Evolutionary conservation across 2,113 vertebrate genomes (phyloP), one percentile per base, ranked within the genome.

Genomic region (Leucopsar rothschildi): DNA sequence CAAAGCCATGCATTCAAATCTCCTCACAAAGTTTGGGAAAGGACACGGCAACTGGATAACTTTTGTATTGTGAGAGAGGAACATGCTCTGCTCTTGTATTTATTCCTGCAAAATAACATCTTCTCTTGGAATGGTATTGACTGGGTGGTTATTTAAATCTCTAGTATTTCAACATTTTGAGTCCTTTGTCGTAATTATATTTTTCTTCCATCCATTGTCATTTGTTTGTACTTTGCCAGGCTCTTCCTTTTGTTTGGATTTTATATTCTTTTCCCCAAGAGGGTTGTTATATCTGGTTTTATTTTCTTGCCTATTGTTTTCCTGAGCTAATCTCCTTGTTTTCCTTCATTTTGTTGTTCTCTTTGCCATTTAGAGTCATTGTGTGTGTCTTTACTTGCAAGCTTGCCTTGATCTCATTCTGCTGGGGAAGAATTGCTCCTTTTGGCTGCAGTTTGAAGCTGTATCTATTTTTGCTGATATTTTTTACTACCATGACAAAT

Each of bases 291-390:
- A 88, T 66, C 39, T 64, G 68, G 12, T 47, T 94, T 94, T 82
- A 88, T 94, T 94, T 92, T 49, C 75, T 81, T 28, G 23, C 63
- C 63, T 70, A 14, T 70, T 91, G 47, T 94, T 95, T 95, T 66
- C 39, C 61, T 70, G 71, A 90, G 55, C 31, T 92, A 86, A 85
- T 90, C 65, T 92, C 61, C 49, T 83, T 95, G 63, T 82, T 95
- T 95, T 47, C 61, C 66, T 84, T 93, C 39, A 28, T 65, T 86
- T 65, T 39, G 37, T 50, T 56, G 16, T 35, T 91, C 42, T 77
- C 55, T 94, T 86, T 87, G 47, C 50, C 83, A 15, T 88, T 95
- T 93, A 27, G 20, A 5, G 39, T 72, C 11, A 1, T 68, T 96
- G 55, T 87, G n/a, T 52, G 53, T 53, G 5, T 11, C 78, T 82